Evolutionary conservation across 2,888 invertebrate species (phyloP), one percentile per base, ranked within the genome.

Genomic region (Panopea generosa): DNA sequence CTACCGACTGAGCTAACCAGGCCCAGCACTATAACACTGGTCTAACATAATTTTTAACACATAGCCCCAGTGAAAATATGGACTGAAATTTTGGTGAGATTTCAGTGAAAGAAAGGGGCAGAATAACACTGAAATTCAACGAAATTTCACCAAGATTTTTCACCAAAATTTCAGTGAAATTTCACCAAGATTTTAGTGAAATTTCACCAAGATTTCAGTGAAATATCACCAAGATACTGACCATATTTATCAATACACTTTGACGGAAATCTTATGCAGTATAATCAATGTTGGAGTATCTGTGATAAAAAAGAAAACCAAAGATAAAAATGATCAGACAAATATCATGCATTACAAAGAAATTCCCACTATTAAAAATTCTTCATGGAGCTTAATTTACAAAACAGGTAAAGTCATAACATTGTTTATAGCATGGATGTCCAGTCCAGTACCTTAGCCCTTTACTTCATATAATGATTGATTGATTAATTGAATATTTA

Each of bases 21-120:
- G n/a, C n/a, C n/a, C n/a, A n/a, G n/a, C n/a, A n/a, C n/a, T n/a
- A n/a, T n/a, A n/a, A n/a, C n/a, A n/a, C n/a, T n/a, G n/a, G n/a
- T n/a, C n/a, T n/a, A n/a, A n/a, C n/a, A n/a, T n/a, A n/a, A n/a
- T n/a, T n/a, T n/a, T n/a, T n/a, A n/a, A n/a, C n/a, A n/a, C n/a
- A n/a, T n/a, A n/a, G n/a, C 40, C 40, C 40, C 40, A 40, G 40
- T 40, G 40, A 40, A 40, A 40, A 40, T 40, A 40, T 40, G 40
- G 40, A 40, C 40, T 40, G 40, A 40, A 40, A 40, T 40, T 40
- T 40, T 40, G 40, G 40, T 40, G 40, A 40, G 40, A 40, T 40
- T 40, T 40, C 40, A 40, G 40, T 40, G 40, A 40, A 40, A 40
- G 40, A 40, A 40, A 40, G 40, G 40, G 40, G 40, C 7, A 40